Evolutionary conservation across 30 jellyfish, hydroid and myxozoan species (phyloP), one percentile per base, ranked within the genome.

Genomic region (Cassiopea andromeda): DNA sequence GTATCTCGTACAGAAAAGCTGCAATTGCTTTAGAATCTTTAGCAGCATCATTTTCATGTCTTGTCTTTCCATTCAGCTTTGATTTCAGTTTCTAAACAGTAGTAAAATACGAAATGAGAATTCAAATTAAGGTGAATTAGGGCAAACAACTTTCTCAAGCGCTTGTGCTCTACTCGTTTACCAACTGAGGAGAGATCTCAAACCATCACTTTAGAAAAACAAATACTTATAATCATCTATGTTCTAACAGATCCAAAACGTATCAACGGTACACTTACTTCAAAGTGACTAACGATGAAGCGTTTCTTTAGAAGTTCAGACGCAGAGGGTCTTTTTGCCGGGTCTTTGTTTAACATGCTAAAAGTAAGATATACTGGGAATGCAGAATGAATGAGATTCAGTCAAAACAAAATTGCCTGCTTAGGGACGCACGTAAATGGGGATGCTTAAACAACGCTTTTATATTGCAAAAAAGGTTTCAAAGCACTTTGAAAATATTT

Each of bases 301-400:
- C 77, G 93, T 19, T 69, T 76, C 78, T 81, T 88, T 13, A 93
- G 84, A 15, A 93, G 77, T 44, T 93, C 98, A 2, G 95, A 46
- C 1, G 98, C 97, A 4, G 97, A 86, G 18, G 93, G 91, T 59
- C 98, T 85, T 58, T 75, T 73, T 75, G 49, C 73, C 7, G 97
- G 93, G 75, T 93, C 98, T 74, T 84, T 93, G 88, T 68, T 69
- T 57, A 93, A 73, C 90, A 89, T 93, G 84, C 98, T 93, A 48
- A 43, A 77, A 47, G 14, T 6, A 14, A 61, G 43, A 61, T 61
- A 50, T 50, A 50, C 5, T 50, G 8, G 5, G 5, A 50, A 5
- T 2, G 64, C 64, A 50, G 5, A 50, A 50, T 5, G 9, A 50
- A 50, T 50, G 64, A n/a, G 64, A 2, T 50, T 9, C 5, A 50